These are phyloP conservation scores for Amblyjoppa proteus DNA, from an alignment of 2,888 invertebrate genomes.

Conservation along the genomic window DNA sequence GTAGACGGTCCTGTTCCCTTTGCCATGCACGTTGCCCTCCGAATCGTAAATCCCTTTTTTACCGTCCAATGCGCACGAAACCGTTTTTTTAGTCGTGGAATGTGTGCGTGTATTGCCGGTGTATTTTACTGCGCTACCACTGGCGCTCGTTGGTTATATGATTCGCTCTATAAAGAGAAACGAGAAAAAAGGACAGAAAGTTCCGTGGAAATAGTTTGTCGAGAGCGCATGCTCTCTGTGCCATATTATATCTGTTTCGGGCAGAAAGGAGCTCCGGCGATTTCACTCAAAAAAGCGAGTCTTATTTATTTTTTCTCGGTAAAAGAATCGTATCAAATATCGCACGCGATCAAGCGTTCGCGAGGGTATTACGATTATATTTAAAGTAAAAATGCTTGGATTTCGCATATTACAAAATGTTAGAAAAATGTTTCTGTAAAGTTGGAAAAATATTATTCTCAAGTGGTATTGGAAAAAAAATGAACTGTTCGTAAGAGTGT, in stretches of 20 bases:
- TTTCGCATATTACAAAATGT: no score
- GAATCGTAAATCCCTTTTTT: constrained; percentile 14
- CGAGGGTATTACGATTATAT: neutral
- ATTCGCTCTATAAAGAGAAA: neutral
- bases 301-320: neutral
- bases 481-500: no score
- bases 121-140: neutral
- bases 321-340: neutral
- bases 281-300: neutral
- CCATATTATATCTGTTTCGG: neutral
- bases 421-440: no score
- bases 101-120: neutral
- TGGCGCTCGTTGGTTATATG: neutral
- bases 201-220: constrained; percentile 7
- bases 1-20: neutral
- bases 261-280: neutral
- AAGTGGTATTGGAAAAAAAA: no score
- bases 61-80: neutral
- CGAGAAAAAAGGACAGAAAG: neutral
- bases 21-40: neutral
- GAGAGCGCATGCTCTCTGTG: neutral
- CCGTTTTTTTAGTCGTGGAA: neutral
- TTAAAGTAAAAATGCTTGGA: no score
- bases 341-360: neutral
- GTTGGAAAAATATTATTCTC: no score